Base-by-base conservation (phyloP, 2,113 vertebrate species). In the Hyperopisus bebe region DNA sequence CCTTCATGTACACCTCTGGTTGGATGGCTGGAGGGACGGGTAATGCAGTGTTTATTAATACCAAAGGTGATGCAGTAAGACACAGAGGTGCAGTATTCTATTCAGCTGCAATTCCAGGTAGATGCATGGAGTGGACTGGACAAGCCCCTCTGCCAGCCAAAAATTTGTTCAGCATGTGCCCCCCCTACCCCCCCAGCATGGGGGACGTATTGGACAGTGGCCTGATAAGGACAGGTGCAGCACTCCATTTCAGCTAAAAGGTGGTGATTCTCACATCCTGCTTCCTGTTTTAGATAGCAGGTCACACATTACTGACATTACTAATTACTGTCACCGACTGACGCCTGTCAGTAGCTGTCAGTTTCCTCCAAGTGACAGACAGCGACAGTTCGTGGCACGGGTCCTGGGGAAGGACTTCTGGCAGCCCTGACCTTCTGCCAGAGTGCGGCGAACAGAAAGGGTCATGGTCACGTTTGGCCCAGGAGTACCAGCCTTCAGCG, bases 311-410 rank as follows among this genome's bases (percentile, higher is more conserved):
- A 15, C 11, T 86, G 92, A 92, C 93, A 89, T 93, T 82, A 91
- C 93, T 92, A 94, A 91, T 92, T 66, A 87, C 83, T 89, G 51
- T 93, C 62, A 21, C 88, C 90, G 94, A 95, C 90, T 95, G 95
- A 92, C 93, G 94, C 94, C 94, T 96, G 95, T 95, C 94, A 95
- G 27, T 84, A 91, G 94, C 91, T 90, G 89, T 90, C 83, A 89
- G 85, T 87, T 58, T 90, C 90, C 90, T 87, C 90, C 91, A 93
- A 94, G 92, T 94, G 94, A 95, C 93, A 74, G 88, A 93, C 93
- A 94, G 91, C 91, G 94, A 95, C 94, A 93, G 94, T 94, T 92
- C 88, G 51, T 90, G 3, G 51, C 44, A 91, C 27, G 70, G 3
- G 90, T 93, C 94, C 93, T 53, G 92, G 93, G 94, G 94, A 93